Conservation (phyloP, 2,113 vertebrate genomes). For the Ahaetulla prasina region DNA sequence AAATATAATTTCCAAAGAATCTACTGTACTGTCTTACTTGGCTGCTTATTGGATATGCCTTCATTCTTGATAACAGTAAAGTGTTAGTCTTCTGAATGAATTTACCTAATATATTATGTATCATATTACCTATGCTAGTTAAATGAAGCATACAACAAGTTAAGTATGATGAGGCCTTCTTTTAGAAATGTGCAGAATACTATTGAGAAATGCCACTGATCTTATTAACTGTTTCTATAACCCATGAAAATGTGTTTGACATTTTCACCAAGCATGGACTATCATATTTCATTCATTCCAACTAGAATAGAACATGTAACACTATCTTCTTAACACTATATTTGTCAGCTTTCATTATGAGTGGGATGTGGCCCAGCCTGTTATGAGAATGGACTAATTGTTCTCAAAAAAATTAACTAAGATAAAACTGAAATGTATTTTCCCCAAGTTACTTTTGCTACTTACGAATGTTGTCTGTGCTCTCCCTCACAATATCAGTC, state of each 20-base stretch:
- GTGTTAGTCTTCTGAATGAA: not conserved
- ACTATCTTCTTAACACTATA: not conserved
- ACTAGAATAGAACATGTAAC: not conserved
- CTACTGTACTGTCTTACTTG: not conserved
- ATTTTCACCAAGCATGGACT: not conserved
- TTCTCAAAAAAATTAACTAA: not conserved
- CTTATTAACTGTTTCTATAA: not conserved
- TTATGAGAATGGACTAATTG: not conserved
- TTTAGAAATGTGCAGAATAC: not conserved
- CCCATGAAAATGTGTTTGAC: not conserved
- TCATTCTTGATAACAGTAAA: not conserved
- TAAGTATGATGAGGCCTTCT: not conserved
- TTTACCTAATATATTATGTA: not conserved
- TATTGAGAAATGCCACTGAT: not conserved
- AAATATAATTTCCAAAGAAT: not conserved
- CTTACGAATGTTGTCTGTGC: constrained; percentile 97
- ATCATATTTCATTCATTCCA: not conserved
- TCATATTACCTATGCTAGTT: not conserved
- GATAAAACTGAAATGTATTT: not conserved
- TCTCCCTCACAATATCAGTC: constrained; percentile 95
- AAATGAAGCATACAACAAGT: not conserved
- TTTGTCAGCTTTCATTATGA: not conserved
- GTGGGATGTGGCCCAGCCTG: no score
- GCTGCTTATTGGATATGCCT: not conserved
- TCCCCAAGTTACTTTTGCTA: constrained; percentile 22